These are phyloP conservation scores for Uloborus diversus DNA, from an alignment of 1,140 invertebrate genomes.

Conservation along the genomic window DNA sequence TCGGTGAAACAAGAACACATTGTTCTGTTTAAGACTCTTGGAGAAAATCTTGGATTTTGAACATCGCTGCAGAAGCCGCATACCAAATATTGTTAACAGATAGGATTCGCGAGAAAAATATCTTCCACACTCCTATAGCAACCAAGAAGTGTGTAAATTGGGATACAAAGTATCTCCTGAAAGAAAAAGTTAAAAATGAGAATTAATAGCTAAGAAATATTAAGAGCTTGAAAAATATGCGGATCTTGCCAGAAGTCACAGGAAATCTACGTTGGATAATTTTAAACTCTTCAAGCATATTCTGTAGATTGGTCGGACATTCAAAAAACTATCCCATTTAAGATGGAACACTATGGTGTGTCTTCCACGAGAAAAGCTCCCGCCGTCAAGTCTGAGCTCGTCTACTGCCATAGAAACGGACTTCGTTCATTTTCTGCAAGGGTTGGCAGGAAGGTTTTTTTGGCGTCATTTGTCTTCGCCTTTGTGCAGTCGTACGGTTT, in stretches of 20 bases:
- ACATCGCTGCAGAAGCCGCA: not conserved
- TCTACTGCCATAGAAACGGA: too few relatives aligned
- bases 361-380: too few relatives aligned
- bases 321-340: not conserved
- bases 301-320: not conserved
- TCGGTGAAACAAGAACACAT: not conserved
- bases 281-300: not conserved
- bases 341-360: not conserved
- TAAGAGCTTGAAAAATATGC: not conserved
- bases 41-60: constrained; percentile 24
- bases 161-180: constrained; percentile 36
- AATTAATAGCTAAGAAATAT: not conserved
- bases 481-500: too few relatives aligned
- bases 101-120: constrained; percentile 33
- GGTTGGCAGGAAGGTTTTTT: too few relatives aligned
- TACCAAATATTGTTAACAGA: constrained; percentile 35
- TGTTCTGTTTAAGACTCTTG: not conserved
- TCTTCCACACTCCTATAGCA: constrained; percentile 46
- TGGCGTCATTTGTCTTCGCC: too few relatives aligned
- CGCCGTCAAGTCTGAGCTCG: too few relatives aligned
- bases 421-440: too few relatives aligned
- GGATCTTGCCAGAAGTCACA: not conserved
- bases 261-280: not conserved
- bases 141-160: constrained; percentile 43
- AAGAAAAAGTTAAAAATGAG: constrained; percentile 51